Percentiles rank a stretch among this genome's conserved stretches.
These are phyloP conservation scores for Chelonus formosanus DNA, from an alignment of 2,888 invertebrate genomes.

Conservation along the genomic window DNA sequence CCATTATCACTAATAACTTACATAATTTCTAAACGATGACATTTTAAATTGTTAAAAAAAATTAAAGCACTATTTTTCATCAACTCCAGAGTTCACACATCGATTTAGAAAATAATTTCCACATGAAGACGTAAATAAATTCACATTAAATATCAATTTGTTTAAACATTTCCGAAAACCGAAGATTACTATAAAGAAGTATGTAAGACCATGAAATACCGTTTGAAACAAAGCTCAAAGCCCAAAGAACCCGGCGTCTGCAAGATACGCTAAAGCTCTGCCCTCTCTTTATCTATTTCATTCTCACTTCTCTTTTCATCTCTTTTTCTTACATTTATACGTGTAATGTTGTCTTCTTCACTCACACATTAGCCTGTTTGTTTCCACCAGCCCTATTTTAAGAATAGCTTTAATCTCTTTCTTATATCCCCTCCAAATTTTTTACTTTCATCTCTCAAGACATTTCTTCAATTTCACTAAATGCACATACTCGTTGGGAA, in stretches of 20 bases:
- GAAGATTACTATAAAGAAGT: too few relatives aligned
- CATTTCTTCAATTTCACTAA: neutral
- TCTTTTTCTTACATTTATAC: constrained; percentile 32
- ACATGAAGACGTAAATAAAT: too few relatives aligned
- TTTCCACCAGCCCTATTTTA: constrained; percentile 60
- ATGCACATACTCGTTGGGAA: too few relatives aligned
- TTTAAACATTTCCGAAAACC: too few relatives aligned
- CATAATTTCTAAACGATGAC: constrained; percentile 6
- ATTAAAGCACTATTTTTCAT: neutral
- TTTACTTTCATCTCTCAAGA: constrained; percentile 24
- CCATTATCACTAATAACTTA: neutral
- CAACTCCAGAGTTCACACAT: too few relatives aligned
- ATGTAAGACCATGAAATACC: too few relatives aligned
- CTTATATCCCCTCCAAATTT: constrained; percentile 27
- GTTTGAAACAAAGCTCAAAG: constrained; percentile 54
- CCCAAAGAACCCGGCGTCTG: constrained; percentile 55
- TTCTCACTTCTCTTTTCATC: constrained; percentile 29
- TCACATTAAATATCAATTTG: too few relatives aligned
- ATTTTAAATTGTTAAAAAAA: constrained; percentile 1
- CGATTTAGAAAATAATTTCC: too few relatives aligned
- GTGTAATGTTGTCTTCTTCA: constrained; percentile 23
- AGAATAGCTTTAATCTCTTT: constrained; percentile 60
- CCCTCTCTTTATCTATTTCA: constrained; percentile 41
- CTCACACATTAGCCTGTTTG: constrained; percentile 28
- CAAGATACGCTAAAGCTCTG: constrained; percentile 33